phyloP scores from a whole-genome alignment of 1,140 invertebrate species.

The Zeugodacus cucurbitae region DNA sequence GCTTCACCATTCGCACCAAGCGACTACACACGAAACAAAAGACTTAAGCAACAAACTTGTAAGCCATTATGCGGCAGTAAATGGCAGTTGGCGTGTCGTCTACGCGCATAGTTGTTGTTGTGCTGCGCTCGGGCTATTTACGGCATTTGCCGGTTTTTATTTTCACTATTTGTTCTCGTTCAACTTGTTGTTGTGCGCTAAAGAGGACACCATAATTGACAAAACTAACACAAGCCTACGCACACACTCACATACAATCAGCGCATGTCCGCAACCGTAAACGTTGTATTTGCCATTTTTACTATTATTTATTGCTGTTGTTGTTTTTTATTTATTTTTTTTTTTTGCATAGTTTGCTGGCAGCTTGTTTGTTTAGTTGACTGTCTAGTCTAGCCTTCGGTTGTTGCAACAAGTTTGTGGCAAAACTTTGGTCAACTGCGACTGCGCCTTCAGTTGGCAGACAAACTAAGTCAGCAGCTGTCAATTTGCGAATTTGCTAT shows the following conservation, averaged over 20 bases:
- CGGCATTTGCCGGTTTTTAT: background rate
- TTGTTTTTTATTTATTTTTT: background rate
- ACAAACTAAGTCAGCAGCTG: background rate
- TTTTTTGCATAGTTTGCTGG: background rate
- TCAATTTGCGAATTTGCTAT: background rate
- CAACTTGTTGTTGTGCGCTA: background rate
- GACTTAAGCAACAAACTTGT: constrained; percentile 31
- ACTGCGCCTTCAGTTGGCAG: background rate
- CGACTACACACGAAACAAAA: background rate
- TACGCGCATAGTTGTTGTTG: background rate
- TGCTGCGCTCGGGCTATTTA: background rate
- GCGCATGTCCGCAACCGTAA: background rate
- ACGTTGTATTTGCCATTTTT: background rate
- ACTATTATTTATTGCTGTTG: constrained; percentile 7
- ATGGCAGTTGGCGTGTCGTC: background rate
- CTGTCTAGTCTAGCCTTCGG: background rate
- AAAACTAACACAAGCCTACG: background rate
- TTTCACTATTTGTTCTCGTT: background rate
- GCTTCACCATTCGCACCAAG: no score
- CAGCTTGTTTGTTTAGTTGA: background rate
- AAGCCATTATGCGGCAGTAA: background rate
- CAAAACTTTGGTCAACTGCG: background rate
- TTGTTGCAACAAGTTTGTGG: background rate
- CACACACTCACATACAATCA: background rate
- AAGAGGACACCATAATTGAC: constrained; percentile 39